phyloP scores from a whole-genome alignment of 2,113 vertebrate genomes.

The Neoarius graeffei region DNA sequence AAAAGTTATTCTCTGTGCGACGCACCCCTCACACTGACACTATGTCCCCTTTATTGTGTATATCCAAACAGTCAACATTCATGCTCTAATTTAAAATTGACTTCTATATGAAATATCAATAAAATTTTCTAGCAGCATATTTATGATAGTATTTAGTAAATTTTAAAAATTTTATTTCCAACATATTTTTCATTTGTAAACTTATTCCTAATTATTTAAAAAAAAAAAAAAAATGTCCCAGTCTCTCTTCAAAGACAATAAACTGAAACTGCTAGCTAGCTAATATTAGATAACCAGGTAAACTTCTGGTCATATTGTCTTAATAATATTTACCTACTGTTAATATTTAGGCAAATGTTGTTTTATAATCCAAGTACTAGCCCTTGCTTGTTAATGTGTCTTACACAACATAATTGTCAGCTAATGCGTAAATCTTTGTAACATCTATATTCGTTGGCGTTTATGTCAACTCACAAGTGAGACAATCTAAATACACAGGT shows the following conservation, averaged over 20 bases:
- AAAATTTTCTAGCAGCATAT: background rate
- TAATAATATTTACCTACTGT: background rate
- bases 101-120: background rate
- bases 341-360: background rate
- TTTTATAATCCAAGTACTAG: too few relatives aligned
- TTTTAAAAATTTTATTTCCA: background rate
- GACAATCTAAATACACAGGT: background rate
- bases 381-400: background rate
- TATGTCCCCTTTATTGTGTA: background rate
- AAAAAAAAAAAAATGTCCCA: background rate
- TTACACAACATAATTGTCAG: background rate
- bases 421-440: background rate
- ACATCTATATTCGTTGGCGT: background rate
- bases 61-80: background rate
- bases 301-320: background rate
- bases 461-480: background rate
- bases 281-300: background rate
- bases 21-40: too few relatives aligned
- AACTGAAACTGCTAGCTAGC: too few relatives aligned
- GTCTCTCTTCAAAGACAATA: background rate
- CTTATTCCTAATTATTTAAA: background rate
- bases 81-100: background rate
- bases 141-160: background rate
- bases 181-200: background rate
- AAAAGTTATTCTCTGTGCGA: background rate